phyloP scores from a whole-genome alignment of 2,113 vertebrate species.

The Carlito syrichta region DNA sequence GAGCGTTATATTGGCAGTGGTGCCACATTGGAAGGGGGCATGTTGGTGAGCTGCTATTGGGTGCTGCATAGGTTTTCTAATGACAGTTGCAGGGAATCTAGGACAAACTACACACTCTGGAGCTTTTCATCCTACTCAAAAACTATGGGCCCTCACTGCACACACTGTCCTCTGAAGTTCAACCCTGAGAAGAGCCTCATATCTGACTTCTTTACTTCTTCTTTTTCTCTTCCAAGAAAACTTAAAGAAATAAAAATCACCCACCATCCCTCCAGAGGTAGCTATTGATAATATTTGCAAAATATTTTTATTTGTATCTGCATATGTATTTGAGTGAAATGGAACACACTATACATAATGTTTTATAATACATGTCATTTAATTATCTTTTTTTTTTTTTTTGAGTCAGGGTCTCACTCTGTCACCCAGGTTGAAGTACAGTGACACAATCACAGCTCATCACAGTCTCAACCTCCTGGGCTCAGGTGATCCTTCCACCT shows the following conservation, averaged over 20 bases:
- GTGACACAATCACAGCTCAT: too few species aligned
- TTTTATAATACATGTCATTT: not conserved
- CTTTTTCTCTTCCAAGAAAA: not conserved
- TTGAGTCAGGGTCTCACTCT: too few species aligned
- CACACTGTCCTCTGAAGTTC: not conserved
- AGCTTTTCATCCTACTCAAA: not conserved
- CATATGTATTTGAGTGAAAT: not conserved
- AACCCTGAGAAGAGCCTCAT: not conserved
- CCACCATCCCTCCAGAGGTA: not conserved
- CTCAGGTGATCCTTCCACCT: too few species aligned
- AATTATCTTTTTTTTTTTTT: too few species aligned
- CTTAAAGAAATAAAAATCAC: too few species aligned
- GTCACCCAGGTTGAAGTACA: too few species aligned
- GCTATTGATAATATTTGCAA: not conserved
- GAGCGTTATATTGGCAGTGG: not conserved
- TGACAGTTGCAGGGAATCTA: not conserved
- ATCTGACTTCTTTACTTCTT: not conserved
- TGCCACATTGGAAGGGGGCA: not conserved
- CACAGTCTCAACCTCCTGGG: too few species aligned
- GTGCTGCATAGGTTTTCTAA: not conserved
- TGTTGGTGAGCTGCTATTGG: not conserved
- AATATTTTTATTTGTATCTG: not conserved
- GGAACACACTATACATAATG: not conserved
- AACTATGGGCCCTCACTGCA: not conserved
- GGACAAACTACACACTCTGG: not conserved